Base-by-base conservation (phyloP, 1,140 invertebrate genomes). In the Aphelenchoides besseyi region DNA sequence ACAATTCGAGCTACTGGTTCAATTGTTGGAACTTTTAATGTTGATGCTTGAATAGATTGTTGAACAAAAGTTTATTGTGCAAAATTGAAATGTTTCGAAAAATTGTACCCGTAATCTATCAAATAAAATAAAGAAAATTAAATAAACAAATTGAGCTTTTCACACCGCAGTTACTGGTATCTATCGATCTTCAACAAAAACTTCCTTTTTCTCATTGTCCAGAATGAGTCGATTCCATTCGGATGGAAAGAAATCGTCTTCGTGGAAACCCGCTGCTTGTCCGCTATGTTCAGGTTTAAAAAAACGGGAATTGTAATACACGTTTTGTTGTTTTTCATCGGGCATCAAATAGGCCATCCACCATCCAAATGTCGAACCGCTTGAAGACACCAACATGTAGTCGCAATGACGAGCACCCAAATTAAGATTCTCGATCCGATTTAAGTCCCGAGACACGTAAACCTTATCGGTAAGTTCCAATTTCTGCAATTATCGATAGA, bases 261-360 rank as follows among this genome's bases (percentile, higher is more conserved):
- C 55, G 18, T 16, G 5, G 18, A 59, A 59, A 5, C 5, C 16
- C 12, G 5, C 18, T 8, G 18, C 5, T 23, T 8, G 23, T 23
- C 5, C 5, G 5, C 5, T 23, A 33, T 59, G 55, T 8, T 59
- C 12, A 8, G 55, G 5, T 23, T 59, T 59, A 33, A 59, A 59
- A 8, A 59, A 8, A 5, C 5, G 5, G 5, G 55, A 59, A 33
- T 59, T 59, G 55, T 59, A 59, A 33, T 8, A 59, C 5, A 59
- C 55, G 55, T 59, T 59, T 33, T 59, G 26, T 33, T 59, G 55
- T 33, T 59, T 59, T 5, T 18, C 18, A 33, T 59, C 55, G 5
- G 55, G 55, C 55, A 59, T 59, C 55, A 59, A 59, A 33, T 59
- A 59, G 12, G 55, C 55, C 5, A 59, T 59, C 55, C 55, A 59